These are phyloP conservation scores for Acanthornis magna DNA, from an alignment of 2,797 vertebrate species.

Conservation along the genomic window DNA sequence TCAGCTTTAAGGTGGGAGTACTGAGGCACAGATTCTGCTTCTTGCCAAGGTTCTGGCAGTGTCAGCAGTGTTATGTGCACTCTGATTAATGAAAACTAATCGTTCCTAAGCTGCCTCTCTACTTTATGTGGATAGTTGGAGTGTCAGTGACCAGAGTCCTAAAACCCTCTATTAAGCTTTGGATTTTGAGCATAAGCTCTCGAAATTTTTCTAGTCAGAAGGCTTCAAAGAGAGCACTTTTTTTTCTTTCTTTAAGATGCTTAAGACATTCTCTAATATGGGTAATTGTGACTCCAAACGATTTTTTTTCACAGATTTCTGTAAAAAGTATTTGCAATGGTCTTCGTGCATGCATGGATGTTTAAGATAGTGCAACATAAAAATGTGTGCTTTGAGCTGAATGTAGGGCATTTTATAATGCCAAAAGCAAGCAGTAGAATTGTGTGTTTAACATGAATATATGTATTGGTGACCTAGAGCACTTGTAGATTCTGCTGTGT, in stretches of 20 bases:
- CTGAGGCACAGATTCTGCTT: background rate
- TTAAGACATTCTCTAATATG: background rate
- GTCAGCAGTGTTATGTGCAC: background rate
- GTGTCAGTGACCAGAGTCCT: background rate
- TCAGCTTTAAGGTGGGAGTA: background rate
- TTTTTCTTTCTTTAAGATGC: background rate
- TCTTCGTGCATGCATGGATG: background rate
- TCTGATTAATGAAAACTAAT: background rate
- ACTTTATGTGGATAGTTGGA: background rate
- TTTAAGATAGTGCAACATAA: background rate
- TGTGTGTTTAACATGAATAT: background rate
- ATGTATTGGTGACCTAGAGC: background rate
- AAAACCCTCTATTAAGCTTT: background rate
- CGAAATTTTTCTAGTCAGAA: background rate
- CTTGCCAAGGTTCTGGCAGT: background rate
- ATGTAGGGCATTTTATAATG: background rate
- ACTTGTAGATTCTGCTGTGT: background rate
- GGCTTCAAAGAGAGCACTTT: background rate
- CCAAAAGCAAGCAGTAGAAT: background rate
- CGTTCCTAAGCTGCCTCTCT: background rate
- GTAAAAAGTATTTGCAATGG: background rate
- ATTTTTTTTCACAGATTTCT: background rate
- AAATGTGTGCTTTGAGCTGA: background rate
- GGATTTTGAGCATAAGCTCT: background rate
- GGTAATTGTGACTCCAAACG: background rate